Evolutionary conservation across 2,113 vertebrate species (phyloP).

Genomic region (Propithecus coquereli): DNA sequence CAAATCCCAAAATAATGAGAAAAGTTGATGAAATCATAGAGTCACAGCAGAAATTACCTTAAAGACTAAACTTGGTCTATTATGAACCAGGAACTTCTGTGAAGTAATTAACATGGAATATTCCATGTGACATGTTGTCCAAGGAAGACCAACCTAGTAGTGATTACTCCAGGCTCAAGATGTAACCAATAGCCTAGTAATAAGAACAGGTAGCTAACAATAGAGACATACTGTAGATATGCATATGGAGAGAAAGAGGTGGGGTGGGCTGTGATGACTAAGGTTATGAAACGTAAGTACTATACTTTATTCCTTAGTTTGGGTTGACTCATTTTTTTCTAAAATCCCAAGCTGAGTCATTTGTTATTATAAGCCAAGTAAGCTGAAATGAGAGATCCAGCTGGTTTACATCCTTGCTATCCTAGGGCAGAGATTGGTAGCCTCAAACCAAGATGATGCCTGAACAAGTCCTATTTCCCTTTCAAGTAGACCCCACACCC

Average conservation of each 20-base stretch:
- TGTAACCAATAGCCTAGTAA: neutral
- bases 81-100: neutral
- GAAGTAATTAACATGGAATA: neutral
- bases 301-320: neutral
- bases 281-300: neutral
- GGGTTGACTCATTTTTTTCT: conserved; percentile 42
- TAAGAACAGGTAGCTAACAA: neutral
- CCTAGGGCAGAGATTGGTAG: neutral
- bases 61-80: neutral
- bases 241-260: neutral
- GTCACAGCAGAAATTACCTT: neutral
- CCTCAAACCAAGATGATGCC: neutral
- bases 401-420: neutral
- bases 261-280: neutral
- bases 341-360: conserved; percentile 44
- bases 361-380: conserved; percentile 32
- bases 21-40: neutral
- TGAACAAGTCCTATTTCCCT: neutral
- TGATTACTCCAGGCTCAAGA: neutral
- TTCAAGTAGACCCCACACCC: neutral
- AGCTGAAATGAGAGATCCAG: conserved; percentile 16
- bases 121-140: no score
- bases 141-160: neutral
- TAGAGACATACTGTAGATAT: neutral
- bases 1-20: neutral